Base-by-base conservation (phyloP, 1,140 invertebrate species). In the Drosophila melanogaster region DNA sequence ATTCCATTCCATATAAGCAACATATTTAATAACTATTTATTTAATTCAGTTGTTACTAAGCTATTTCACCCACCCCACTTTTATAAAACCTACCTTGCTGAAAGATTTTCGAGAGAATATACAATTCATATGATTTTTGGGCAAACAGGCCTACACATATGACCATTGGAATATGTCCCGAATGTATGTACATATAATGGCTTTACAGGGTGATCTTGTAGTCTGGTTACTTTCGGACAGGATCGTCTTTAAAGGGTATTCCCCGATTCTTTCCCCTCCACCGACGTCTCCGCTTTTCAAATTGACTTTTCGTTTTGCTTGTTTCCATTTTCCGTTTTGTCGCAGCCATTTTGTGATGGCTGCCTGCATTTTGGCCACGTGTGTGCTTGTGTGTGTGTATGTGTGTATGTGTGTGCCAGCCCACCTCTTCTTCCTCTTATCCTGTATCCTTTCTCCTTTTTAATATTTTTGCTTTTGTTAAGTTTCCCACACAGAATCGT, bases 331-430 rank as follows among this genome's bases (percentile, higher is more conserved):
- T 70, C 62, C 55, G 44, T 65, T 54, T 58, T 61, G 62, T 75
- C 60, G 57, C 64, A 65, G 75, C 55, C 75, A 84, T 84, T 84
- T 84, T 79, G 58, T 77, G 72, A 79, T 60, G 69, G 69, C 62
- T 71, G 59, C 49, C 60, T 77, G 57, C 47, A 78, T 62, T 71
- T 76, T 54, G 30, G 38, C 19, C 54, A 67, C 57, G 33, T 60
- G 40, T 73, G 41, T 57, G 19, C 2, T 22, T 22, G 62, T 46
- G 51, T 38, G 12, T 14, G 35, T 30, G 15, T 43, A 43, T 43
- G 33, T 54, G 41, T 19, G 44, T 40, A 4, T 40, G n/a, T 40
- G 38, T 40, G 38, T 40, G 15, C 40, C 10, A 3, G 17, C 4
- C 43, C 17, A 3, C 47, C 17, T 33, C 26, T 30, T 17, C 44